phyloP scores from a whole-genome alignment of 1,140 invertebrate species.

The Oreohelix idahoensis region DNA sequence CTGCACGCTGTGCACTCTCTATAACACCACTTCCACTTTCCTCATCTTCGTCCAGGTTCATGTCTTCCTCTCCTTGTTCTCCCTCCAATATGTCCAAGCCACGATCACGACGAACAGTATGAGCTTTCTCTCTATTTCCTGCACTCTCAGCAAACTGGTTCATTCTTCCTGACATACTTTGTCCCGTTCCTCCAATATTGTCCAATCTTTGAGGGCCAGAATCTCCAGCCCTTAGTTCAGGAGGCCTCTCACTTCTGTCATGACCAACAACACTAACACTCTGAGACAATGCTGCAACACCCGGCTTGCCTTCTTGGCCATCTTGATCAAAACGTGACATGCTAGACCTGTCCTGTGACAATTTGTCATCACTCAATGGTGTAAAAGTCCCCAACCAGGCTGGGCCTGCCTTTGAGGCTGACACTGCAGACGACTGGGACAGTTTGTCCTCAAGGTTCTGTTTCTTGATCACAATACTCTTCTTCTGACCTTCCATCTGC shows the following conservation, averaged over 20 bases:
- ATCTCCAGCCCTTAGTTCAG: neutral
- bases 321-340: neutral
- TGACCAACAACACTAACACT: neutral
- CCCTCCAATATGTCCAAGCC: neutral
- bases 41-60: conserved; percentile 46
- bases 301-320: neutral
- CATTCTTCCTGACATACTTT: neutral
- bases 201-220: neutral
- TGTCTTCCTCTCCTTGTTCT: conserved; percentile 47
- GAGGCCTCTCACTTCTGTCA: neutral
- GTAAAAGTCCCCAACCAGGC: neutral
- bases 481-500: conserved; percentile 67
- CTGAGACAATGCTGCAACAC: neutral
- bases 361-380: conserved; percentile 2
- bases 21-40: conserved; percentile 27
- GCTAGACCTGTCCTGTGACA: neutral
- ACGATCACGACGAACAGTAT: neutral
- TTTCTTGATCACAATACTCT: conserved; percentile 57
- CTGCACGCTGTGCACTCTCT: neutral
- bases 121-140: neutral
- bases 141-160: neutral
- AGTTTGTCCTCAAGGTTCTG: conserved; percentile 43
- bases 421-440: conserved; percentile 19
- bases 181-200: neutral
- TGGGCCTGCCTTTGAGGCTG: conserved; percentile 5